A percentile compares a stretch with the other conserved stretches of the same genome.
Conservation (phyloP, 64 coral and sea anemone species). For the Catalaphyllia jardinei region DNA sequence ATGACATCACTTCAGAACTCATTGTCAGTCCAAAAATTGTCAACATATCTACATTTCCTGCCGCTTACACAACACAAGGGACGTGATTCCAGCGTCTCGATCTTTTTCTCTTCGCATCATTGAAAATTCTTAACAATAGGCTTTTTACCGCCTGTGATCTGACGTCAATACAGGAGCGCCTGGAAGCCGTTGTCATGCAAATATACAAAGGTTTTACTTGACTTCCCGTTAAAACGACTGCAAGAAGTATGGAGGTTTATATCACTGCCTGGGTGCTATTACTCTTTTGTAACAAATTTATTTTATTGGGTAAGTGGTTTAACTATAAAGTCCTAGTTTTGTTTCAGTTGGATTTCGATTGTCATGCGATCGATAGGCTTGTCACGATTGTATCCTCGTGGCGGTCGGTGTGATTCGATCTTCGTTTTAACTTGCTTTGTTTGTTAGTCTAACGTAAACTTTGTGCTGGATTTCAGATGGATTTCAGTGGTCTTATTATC, state of each 20-base stretch:
- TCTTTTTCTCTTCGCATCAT: neutral
- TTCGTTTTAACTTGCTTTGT: neutral
- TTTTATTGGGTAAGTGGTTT: slow-evolving; percentile 26
- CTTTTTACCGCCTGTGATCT: neutral
- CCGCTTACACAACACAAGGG: neutral
- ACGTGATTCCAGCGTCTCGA: too few species aligned
- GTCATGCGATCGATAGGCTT: too few species aligned
- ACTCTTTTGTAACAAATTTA: neutral
- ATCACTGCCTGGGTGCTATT: neutral
- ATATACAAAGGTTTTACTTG: slow-evolving; percentile 2
- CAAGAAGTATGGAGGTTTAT: neutral
- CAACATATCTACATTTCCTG: slow-evolving; percentile 15
- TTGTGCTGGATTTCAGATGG: slow-evolving; percentile 7
- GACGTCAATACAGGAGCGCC: neutral
- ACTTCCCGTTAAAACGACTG: neutral
- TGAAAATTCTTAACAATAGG: neutral
- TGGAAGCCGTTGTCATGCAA: neutral
- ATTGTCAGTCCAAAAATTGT: neutral
- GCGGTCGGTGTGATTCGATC: neutral
- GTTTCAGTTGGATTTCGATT: neutral
- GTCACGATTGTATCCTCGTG: neutral
- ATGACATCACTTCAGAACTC: neutral
- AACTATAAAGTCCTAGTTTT: neutral
- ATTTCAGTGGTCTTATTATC: slow-evolving; percentile 31
- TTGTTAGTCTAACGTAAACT: neutral